Conservation (phyloP, 2,888 invertebrate species). For the Zygothrica quintamaculata region DNA sequence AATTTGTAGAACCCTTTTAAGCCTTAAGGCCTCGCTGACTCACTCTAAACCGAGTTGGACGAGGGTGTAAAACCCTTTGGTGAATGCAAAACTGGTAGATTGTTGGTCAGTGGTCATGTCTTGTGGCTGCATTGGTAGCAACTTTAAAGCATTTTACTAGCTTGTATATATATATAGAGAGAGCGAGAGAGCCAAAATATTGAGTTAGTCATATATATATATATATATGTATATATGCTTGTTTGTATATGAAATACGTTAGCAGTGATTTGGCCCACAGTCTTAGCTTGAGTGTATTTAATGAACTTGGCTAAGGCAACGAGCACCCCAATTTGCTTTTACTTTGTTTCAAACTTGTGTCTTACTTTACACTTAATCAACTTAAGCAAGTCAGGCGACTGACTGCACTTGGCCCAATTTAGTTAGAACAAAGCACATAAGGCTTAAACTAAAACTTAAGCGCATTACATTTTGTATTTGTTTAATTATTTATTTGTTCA, state of each 20-base stretch:
- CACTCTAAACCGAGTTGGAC: not conserved
- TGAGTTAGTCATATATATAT: no score
- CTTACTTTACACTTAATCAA: constrained; percentile 32
- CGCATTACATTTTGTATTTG: constrained; percentile 2
- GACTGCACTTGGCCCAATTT: constrained; percentile 12
- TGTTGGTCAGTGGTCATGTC: not conserved
- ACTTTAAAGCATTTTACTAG: not conserved
- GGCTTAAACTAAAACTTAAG: not conserved
- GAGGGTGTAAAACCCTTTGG: not conserved
- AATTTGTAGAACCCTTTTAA: constrained; percentile 26
- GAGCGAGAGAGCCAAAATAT: no score
- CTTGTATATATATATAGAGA: not conserved
- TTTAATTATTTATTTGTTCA: constrained; percentile 20
- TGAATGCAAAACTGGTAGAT: not conserved
- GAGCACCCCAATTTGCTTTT: constrained; percentile 13
- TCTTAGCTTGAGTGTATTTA: constrained; percentile 35
- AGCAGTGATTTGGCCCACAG: constrained; percentile 4
- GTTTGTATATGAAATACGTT: constrained; percentile 4
- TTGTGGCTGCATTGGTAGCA: not conserved
- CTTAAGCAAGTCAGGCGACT: constrained; percentile 16
- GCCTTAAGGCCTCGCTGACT: constrained; percentile 19
- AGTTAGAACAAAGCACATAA: not conserved
- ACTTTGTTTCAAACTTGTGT: constrained; percentile 29
- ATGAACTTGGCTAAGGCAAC: constrained; percentile 46
- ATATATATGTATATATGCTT: no score